Conservation (phyloP, 2,797 vertebrate species). For the Austrolebias charrua region DNA sequence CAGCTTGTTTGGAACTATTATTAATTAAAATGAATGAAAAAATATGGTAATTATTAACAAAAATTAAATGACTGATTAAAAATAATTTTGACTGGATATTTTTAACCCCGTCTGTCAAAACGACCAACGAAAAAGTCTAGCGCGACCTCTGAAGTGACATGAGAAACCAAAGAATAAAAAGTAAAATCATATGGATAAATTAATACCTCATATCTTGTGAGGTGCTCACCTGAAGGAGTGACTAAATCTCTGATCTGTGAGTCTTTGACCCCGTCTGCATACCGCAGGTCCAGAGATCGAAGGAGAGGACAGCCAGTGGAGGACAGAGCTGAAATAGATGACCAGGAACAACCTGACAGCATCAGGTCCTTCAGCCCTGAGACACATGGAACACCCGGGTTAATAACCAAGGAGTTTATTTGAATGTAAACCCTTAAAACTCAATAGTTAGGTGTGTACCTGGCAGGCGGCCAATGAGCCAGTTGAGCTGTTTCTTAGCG, state of each 20-base stretch:
- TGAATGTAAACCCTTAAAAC: neutral
- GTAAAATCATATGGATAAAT: no score
- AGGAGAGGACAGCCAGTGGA: conserved; percentile 95
- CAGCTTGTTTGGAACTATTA: no score
- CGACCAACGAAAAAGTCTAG: no score
- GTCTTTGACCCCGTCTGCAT: conserved; percentile 94
- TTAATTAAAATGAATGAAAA: no score
- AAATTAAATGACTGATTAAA: no score
- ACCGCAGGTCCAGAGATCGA: conserved; percentile 94
- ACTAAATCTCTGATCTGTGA: conserved; percentile 94
- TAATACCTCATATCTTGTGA: no score
- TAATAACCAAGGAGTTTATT: neutral
- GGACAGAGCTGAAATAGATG: conserved; percentile 92
- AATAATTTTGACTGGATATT: no score
- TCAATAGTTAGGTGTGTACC: conserved; percentile 67
- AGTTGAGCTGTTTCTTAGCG: conserved; percentile 97
- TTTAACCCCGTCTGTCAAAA: no score
- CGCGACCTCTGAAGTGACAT: no score
- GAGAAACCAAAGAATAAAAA: no score
- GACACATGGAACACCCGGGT: neutral
- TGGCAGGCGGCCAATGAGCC: conserved; percentile 94
- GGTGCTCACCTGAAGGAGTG: conserved; percentile 83
- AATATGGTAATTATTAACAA: no score
- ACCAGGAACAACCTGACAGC: conserved; percentile 93
- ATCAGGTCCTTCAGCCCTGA: conserved; percentile 95